phyloP scores from a whole-genome alignment of 1,140 invertebrate species.

The Saccostrea glomerata region DNA sequence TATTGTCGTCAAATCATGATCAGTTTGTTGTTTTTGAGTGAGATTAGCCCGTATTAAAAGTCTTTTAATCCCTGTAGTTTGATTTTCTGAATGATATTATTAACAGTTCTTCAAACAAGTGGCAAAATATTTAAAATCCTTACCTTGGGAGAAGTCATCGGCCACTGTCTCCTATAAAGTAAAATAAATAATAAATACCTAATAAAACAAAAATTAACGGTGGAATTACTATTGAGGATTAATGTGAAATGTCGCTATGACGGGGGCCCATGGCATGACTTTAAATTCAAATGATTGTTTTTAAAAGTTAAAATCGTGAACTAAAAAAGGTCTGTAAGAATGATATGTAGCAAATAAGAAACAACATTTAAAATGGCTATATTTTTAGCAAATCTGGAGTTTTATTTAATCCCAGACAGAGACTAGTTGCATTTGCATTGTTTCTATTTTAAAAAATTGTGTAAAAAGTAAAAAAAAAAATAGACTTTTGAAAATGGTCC shows the following conservation, averaged over 20 bases:
- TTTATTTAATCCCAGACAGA: too few relatives aligned
- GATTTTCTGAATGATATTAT: background rate
- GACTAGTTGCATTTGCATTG: too few relatives aligned
- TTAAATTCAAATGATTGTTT: background rate
- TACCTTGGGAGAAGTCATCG: background rate
- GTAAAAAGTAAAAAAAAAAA: too few relatives aligned
- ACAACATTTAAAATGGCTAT: too few relatives aligned
- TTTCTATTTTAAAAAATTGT: too few relatives aligned
- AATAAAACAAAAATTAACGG: background rate
- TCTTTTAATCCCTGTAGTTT: background rate
- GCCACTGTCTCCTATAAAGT: background rate
- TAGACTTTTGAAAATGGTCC: too few relatives aligned
- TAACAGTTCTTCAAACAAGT: background rate
- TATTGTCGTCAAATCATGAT: background rate
- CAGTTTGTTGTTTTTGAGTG: background rate
- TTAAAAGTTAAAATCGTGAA: too few relatives aligned
- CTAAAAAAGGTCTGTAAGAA: too few relatives aligned
- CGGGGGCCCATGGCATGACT: background rate
- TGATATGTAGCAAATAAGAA: too few relatives aligned
- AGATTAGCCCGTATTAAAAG: background rate
- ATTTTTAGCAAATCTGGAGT: too few relatives aligned
- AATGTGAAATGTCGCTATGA: background rate
- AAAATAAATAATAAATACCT: background rate
- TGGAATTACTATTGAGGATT: background rate
- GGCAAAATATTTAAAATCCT: background rate